phyloP scores from a whole-genome alignment of 2,113 vertebrate genomes.

The Sceloporus tristichus region DNA sequence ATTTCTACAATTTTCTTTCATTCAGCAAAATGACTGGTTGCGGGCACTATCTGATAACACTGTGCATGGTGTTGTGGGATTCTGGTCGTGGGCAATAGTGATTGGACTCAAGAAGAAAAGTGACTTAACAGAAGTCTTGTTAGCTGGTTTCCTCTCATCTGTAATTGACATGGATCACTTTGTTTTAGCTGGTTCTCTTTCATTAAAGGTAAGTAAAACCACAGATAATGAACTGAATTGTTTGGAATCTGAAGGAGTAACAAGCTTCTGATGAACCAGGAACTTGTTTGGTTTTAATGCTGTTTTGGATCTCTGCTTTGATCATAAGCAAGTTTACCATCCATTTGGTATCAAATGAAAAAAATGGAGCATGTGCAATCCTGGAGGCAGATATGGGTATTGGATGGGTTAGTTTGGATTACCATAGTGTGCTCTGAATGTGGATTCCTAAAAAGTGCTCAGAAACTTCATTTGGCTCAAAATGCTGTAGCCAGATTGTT shows the following conservation, averaged over 20 bases:
- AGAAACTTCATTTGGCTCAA: too few species aligned
- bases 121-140: slow-evolving; percentile 88
- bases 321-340: neutral
- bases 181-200: slow-evolving; percentile 89
- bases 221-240: slow-evolving; percentile 12
- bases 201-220: slow-evolving; percentile 85
- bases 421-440: too few species aligned
- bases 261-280: neutral
- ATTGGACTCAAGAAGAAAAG: slow-evolving; percentile 91
- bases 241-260: slow-evolving; percentile 10
- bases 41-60: slow-evolving; percentile 89
- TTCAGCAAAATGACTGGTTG: slow-evolving; percentile 92
- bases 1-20: slow-evolving; percentile 82
- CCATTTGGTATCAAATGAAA: neutral
- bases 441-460: too few species aligned
- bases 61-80: slow-evolving; percentile 87
- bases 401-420: neutral
- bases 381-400: neutral
- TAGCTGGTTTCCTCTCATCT: slow-evolving; percentile 93
- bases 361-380: too few species aligned
- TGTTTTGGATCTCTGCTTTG: neutral
- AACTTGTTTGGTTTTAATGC: neutral
- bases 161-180: slow-evolving; percentile 95
- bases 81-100: slow-evolving; percentile 97
- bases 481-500: too few species aligned